These are phyloP conservation scores for Petrocephalus zakoni DNA, from an alignment of 2,113 vertebrate species.

Conservation along the genomic window DNA sequence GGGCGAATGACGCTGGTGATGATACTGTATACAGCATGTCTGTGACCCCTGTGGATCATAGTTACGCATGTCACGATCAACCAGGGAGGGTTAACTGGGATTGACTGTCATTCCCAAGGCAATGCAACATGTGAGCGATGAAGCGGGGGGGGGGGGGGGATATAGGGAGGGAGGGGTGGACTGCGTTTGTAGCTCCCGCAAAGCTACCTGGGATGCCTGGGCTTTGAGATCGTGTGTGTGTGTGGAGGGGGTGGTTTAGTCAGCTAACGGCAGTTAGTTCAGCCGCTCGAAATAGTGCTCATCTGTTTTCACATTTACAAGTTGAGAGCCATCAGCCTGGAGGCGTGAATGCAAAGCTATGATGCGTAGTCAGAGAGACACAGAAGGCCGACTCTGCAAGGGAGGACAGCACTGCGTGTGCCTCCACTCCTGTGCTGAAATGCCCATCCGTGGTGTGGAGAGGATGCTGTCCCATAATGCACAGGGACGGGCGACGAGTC, in stretches of 20 bases:
- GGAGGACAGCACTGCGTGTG: not conserved
- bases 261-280: not conserved
- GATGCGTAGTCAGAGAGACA: not conserved
- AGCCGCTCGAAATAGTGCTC: not conserved
- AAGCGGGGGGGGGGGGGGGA: not conserved
- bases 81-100: not conserved
- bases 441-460: not conserved
- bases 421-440: not conserved
- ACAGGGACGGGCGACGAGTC: not conserved
- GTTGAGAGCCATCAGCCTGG: not conserved
- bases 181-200: not conserved
- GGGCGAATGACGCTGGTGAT: not conserved
- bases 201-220: not conserved
- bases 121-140: not conserved
- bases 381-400: not conserved
- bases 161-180: not conserved
- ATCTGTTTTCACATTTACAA: constrained; percentile 13
- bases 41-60: not conserved
- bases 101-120: not conserved
- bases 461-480: not conserved
- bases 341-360: constrained; percentile 6
- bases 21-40: not conserved
- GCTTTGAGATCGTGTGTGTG: not conserved
- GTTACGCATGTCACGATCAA: not conserved
- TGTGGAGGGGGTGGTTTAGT: not conserved